Conservation (phyloP, 2,888 invertebrate species). For the Drosophila paranaensis region DNA sequence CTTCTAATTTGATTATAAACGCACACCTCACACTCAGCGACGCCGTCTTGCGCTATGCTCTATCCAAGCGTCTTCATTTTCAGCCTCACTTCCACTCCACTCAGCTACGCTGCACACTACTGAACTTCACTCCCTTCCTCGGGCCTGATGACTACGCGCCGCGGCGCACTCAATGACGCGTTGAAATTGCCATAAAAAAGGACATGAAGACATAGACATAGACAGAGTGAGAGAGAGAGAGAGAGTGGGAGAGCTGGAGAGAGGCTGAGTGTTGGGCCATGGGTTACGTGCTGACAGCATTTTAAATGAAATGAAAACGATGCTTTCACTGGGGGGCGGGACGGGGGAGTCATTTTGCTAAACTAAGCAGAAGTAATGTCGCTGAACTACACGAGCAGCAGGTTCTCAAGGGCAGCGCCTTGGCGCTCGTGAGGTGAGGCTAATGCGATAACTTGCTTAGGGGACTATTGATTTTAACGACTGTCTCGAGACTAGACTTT, state of each 20-base stretch:
- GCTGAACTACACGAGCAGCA: conserved; percentile 57
- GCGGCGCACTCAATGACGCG: conserved; percentile 80
- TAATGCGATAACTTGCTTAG: conserved; percentile 56
- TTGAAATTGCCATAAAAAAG: conserved; percentile 79
- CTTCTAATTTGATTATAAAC: conserved; percentile 82
- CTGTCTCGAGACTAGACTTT: conserved; percentile 9
- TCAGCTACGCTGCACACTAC: conserved; percentile 11
- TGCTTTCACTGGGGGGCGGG: conserved; percentile 65
- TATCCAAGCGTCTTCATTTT: conserved; percentile 72
- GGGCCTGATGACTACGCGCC: conserved; percentile 73
- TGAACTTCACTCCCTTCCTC: conserved; percentile 29
- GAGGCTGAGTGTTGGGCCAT: conserved; percentile 25
- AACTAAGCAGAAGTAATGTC: conserved; percentile 78
- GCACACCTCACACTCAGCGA: conserved; percentile 59
- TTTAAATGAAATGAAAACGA: conserved; percentile 80
- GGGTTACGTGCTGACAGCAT: conserved; percentile 77
- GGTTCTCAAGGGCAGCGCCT: conserved; percentile 27
- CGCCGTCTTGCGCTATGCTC: conserved; percentile 2
- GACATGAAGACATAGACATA: conserved; percentile 70
- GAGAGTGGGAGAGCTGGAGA: conserved; percentile 3
- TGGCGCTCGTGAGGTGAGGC: conserved; percentile 42
- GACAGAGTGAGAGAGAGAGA: conserved; percentile 1
- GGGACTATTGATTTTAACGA: conserved; percentile 43
- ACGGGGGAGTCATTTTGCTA: conserved; percentile 52
- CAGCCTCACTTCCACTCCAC: conserved; percentile 42